Base-by-base conservation (phyloP, 1,140 invertebrate genomes). In the Kradibia gibbosae region DNA sequence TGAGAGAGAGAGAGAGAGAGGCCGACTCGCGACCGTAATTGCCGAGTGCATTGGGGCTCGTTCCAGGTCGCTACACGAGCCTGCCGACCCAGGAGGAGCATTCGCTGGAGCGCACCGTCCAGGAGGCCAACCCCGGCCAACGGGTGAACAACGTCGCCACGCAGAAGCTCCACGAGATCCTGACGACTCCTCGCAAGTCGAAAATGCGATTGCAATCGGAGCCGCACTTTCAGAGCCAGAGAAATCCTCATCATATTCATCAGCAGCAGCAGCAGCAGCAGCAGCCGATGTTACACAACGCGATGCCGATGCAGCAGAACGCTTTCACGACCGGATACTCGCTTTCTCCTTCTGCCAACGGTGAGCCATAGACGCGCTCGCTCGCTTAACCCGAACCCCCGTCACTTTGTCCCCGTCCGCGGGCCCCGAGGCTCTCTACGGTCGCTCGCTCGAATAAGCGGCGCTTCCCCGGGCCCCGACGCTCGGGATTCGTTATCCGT, bases 101-200 rank as follows among this genome's bases (percentile, higher is more conserved):
- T 50, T 88, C 89, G 2, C 89, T 89, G 20, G 88, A 89, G 36
- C 86, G 89, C 55, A 90, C 90, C 72, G 84, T 84, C n/a, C 87
- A 86, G 1, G 36, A 15, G 0, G 84, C 84, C n/a, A 53, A 53
- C 20, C 85, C 86, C 3, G 93, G 93, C 75, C 91, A 92, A 1
- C 89, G 92, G 70, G 93, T 93, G 83, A 93, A 94, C 87, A 93
- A 94, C 87, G 88, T 94, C 10, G 95, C 95, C 0, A 96, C 95
- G 0, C 94, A 95, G 85, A 95, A 95, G 85, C 87, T 96, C 0
- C 95, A 96, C 85, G 95, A 95, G 83, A 88, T 95, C 17, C 87
- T 96, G 5, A 93, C 94, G 17, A 95, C 95, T 13, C 95, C 95
- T 0, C 92, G 93, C 60, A 95, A 94, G 83, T 87, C 90, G 15